Base-by-base conservation (phyloP, 2,113 vertebrate species). In the Cairina moschata region DNA sequence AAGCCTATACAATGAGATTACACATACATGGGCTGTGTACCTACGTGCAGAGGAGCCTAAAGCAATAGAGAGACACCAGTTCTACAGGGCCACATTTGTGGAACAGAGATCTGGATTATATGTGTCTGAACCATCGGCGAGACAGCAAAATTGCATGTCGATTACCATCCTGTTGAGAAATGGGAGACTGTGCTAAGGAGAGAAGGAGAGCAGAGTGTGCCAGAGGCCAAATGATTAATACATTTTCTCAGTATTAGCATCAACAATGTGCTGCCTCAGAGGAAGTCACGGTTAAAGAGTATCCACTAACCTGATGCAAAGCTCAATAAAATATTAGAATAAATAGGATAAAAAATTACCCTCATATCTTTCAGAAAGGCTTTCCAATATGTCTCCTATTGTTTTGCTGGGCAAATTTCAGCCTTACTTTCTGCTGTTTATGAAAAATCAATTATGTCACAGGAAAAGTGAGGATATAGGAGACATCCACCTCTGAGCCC, bases 211-310 rank as follows among this genome's bases (percentile, higher is more conserved):
- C 55, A 77, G 63, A 90, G 78, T 80, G 52, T 87, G 94, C 96
- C 94, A 95, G 88, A 95, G 94, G 96, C 84, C 95, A 95, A 88
- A 94, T 34, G 71, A 95, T 95, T 95, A 95, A 95, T 94, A 67
- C 55, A 86, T 91, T 85, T 96, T 54, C 92, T 91, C 89, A 68
- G 59, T 78, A 88, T 95, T 94, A 95, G 81, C 76, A 95, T 91
- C 87, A 95, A 91, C 82, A 90, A 89, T 62, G 82, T 83, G 91
- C 90, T 95, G 95, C 95, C 93, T 94, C 87, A 60, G 94, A 96
- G 87, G 87, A 95, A 94, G 96, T 82, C 88, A 92, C 13, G 22
- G 86, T 93, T 96, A 94, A 82, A 95, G 67, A 94, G 82, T 75
- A 93, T 88, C 75, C 85, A 65, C 87, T 88, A 91, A 87, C 91